Evolutionary conservation across 30 jellyfish, hydroid and myxozoan species (phyloP).

Genomic region (Turritopsis rubra): DNA sequence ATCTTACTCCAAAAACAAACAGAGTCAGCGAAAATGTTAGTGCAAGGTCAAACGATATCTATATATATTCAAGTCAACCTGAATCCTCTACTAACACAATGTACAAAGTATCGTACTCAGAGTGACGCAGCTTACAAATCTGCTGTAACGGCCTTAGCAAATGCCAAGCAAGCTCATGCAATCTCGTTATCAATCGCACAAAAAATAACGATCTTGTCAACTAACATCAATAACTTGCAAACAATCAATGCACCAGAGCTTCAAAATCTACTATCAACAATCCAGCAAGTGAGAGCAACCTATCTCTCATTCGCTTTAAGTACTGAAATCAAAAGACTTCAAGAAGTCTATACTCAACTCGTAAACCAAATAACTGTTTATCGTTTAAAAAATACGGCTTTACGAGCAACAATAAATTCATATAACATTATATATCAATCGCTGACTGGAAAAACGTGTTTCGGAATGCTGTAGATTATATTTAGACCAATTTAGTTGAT

Average conservation of each 20-base stretch:
- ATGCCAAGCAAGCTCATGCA: constrained; percentile 20
- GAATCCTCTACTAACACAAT: constrained; percentile 28
- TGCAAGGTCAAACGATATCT: constrained; percentile 13
- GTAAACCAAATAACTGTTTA: neutral
- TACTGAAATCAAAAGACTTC: constrained; percentile 20
- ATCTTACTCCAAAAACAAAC: constrained; percentile 9
- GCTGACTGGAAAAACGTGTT: neutral
- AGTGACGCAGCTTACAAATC: constrained; percentile 17
- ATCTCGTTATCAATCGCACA: constrained; percentile 24
- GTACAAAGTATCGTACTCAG: constrained; percentile 19
- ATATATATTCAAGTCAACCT: constrained; percentile 13
- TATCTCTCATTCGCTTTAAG: constrained; percentile 4
- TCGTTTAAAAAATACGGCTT: neutral
- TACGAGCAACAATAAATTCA: constrained; percentile 8
- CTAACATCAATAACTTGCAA: constrained; percentile 26
- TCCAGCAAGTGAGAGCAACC: constrained; percentile 23
- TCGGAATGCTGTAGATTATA: neutral
- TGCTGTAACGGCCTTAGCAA: constrained; percentile 23
- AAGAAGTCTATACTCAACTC: neutral
- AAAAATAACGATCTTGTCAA: constrained; percentile 5
- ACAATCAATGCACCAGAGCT: constrained; percentile 8
- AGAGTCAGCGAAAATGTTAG: constrained; percentile 18
- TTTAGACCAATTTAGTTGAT: neutral
- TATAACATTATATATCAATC: constrained; percentile 12
- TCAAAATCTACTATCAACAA: constrained; percentile 10